phyloP scores from a whole-genome alignment of 2,797 vertebrate species.

The Notamacropus eugenii region DNA sequence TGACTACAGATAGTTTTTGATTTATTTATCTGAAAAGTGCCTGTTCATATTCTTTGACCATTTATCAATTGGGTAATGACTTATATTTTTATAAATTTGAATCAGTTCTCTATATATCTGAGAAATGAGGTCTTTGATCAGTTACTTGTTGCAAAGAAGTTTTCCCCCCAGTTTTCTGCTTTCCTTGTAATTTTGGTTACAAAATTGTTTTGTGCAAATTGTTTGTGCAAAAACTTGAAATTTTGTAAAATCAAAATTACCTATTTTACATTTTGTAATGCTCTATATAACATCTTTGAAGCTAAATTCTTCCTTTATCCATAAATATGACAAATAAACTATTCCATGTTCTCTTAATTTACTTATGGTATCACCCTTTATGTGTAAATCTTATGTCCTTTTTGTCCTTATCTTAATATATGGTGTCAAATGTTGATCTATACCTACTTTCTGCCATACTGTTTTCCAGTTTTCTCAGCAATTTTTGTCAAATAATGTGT shows the following conservation, averaged over 20 bases:
- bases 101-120: background rate
- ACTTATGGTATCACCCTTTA: background rate
- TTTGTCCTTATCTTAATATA: background rate
- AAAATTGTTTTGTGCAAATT: background rate
- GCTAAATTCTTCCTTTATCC: background rate
- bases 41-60: background rate
- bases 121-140: background rate
- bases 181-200: background rate
- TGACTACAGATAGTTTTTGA: background rate
- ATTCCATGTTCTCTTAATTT: background rate
- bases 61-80: background rate
- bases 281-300: background rate
- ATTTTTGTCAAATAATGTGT: too few species aligned
- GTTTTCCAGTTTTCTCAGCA: background rate
- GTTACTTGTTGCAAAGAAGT: background rate
- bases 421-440: background rate
- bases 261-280: background rate
- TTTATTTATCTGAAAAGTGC: background rate
- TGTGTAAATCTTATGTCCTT: background rate
- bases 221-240: background rate
- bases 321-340: background rate
- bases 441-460: background rate
- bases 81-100: background rate
- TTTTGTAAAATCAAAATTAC: background rate
- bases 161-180: background rate